Evolutionary conservation across 2,888 invertebrate genomes (phyloP).

Genomic region (Arenicola marina): DNA sequence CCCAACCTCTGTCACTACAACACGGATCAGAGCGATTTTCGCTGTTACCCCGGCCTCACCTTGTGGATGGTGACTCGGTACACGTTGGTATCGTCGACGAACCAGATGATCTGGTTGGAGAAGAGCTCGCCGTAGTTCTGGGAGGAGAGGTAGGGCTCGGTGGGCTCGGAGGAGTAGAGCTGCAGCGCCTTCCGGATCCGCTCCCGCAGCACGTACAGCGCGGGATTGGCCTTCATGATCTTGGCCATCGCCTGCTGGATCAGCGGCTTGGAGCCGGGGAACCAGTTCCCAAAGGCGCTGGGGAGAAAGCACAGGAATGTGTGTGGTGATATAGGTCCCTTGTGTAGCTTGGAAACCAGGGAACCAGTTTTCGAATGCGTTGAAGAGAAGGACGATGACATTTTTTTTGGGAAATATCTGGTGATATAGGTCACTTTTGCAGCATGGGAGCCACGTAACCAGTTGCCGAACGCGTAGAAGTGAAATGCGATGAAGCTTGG

Average conservation of each 20-base stretch:
- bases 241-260: constrained; percentile 99
- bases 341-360: too few relatives aligned
- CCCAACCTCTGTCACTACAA: too few relatives aligned
- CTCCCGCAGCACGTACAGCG: constrained; percentile 94
- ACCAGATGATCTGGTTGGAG: constrained; percentile 99
- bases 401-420: too few relatives aligned
- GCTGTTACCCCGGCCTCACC: too few relatives aligned
- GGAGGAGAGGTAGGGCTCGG: constrained; percentile 97
- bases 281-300: constrained; percentile 99
- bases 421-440: too few relatives aligned
- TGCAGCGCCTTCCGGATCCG: constrained; percentile 98
- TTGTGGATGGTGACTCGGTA: constrained; percentile 99
- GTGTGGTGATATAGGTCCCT: too few relatives aligned
- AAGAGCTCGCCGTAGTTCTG: constrained; percentile 99
- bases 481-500: too few relatives aligned
- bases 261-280: constrained; percentile 97
- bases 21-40: too few relatives aligned
- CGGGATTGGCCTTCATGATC: constrained; percentile 99
- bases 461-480: too few relatives aligned
- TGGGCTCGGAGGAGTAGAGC: constrained; percentile 92
- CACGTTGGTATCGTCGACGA: constrained; percentile 99
- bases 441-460: too few relatives aligned
- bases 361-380: too few relatives aligned
- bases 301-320: constrained; percentile 18
- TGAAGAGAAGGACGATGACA: too few relatives aligned